Evolutionary conservation across 2,113 vertebrate genomes (phyloP), one percentile per base, ranked within the genome.

Genomic region (Erythrocebus patas): DNA sequence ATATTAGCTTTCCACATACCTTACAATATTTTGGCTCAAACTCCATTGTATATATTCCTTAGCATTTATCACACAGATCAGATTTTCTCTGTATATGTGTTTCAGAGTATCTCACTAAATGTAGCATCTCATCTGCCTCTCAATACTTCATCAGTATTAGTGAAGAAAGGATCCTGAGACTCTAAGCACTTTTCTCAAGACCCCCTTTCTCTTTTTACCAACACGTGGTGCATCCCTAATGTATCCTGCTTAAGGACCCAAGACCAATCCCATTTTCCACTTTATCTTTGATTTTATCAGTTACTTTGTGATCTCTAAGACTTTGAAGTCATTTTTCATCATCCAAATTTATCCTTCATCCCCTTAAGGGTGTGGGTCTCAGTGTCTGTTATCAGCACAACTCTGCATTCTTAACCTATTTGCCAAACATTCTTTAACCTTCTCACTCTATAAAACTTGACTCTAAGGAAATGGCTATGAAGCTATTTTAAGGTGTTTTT

Each of bases 231-330:
- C 22, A 38, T 91, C 38, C 17, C 16, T 3, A 14, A 14, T 3
- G 35, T 5, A 32, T 83, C 18, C 68, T 50, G 17, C 22, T 57
- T 86, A 66, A 35, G 23, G 64, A 55, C 30, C n/a, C 22, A 27
- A 55, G 66, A 68, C 32, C 57, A 66, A 85, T 40, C 38, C 55
- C 35, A 88, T 25, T 32, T 59, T 70, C 25, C 20, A 12, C 11
- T 78, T 87, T 48, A 38, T 75, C 91, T 76, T 57, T 72, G 50
- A 78, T 93, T 86, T 45, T 80, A 0, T 64, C 61, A 80, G 18
- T 73, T 38, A 64, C 16, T 50, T 17, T 61, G n/a, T 18, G 3
- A 64, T 52, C 13, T 1, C 10, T 38, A 48, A 57, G n/a, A 35
- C 61, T 86, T 73, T 61, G 20, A 79, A 61, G 27, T 50, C 43